Base-by-base conservation (phyloP, 2,113 vertebrate genomes). In the Fukomys damarensis region DNA sequence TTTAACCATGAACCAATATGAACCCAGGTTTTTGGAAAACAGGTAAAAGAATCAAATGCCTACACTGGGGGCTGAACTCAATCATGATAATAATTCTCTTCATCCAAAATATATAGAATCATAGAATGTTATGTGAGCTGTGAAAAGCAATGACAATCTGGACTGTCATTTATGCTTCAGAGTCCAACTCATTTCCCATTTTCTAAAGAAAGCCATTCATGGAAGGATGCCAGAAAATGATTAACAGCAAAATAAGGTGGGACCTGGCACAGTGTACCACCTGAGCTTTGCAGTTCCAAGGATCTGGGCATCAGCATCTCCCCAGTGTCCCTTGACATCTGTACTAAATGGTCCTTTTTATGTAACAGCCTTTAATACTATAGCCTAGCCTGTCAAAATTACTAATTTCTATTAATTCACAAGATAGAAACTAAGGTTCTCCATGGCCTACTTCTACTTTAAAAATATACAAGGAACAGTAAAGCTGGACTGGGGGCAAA, bases 191-290 rank as follows among this genome's bases (percentile, higher is more conserved):
- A 90, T 94, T 97, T 95, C 74, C 79, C 66, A 70, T 96, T 94
- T 96, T 92, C 86, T 92, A 92, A 89, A 97, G 86, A 94, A 96
- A 97, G 43, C 54, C 89, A 77, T 93, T 92, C 70, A 66, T 96
- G 96, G 82, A 88, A 89, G 38, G n/a, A 95, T 2, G 85, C 94
- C 95, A 95, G 86, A 41, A 89, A 92, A 74, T 63, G 83, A 96
- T 94, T 85, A 95, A 89, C 74, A 88, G 93, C 59, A 66, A 89
- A 96, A 89, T 84, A 94, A 97, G 95, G 89, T 94, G 63, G 84
- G 82, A 84, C 74, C 82, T 93, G 52, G 56, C 74, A 54, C 28
- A 0, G 22, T 11, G 7, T 6, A 22, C 59, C 86, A 93, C 95
- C 58, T 46, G 20, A 96, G 95, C 46, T 96, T 82, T 77, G 30